Conservation (phyloP, 2,113 vertebrate species). For the Nanger granti region DNA sequence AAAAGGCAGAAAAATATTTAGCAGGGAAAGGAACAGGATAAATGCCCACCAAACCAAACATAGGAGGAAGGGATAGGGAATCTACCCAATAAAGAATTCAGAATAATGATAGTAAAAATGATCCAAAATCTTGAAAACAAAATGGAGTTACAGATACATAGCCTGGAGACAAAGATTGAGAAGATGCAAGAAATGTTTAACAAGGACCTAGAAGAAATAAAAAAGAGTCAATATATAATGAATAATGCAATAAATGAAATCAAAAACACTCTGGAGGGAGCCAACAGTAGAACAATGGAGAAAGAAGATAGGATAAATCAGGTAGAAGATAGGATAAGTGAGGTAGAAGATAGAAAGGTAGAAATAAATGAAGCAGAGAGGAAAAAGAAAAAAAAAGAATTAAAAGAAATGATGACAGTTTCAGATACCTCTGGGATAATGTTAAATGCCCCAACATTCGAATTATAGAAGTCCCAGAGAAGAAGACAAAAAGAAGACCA, state of each 20-base stretch:
- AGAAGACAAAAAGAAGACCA: background rate
- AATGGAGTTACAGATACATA: background rate
- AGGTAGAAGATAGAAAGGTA: background rate
- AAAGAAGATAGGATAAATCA: background rate
- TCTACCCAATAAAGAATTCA: background rate
- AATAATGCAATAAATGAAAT: background rate
- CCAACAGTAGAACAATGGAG: background rate
- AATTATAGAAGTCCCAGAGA: background rate
- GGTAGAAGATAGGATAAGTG: background rate
- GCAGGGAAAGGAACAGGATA: background rate
- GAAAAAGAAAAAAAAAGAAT: background rate
- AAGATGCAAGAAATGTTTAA: background rate
- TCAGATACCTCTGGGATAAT: background rate
- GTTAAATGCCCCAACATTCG: accelerated
- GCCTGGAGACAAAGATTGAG: background rate
- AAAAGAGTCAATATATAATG: background rate
- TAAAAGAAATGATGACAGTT: background rate
- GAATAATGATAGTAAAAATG: background rate
- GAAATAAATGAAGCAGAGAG: background rate
- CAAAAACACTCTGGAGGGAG: background rate
- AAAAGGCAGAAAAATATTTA: background rate
- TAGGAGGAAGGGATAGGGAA: background rate
- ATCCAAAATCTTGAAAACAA: background rate
- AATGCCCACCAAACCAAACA: background rate
- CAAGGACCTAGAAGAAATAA: background rate